These are phyloP conservation scores for Picathartes gymnocephalus DNA, from an alignment of 2,113 vertebrate species.

Conservation along the genomic window DNA sequence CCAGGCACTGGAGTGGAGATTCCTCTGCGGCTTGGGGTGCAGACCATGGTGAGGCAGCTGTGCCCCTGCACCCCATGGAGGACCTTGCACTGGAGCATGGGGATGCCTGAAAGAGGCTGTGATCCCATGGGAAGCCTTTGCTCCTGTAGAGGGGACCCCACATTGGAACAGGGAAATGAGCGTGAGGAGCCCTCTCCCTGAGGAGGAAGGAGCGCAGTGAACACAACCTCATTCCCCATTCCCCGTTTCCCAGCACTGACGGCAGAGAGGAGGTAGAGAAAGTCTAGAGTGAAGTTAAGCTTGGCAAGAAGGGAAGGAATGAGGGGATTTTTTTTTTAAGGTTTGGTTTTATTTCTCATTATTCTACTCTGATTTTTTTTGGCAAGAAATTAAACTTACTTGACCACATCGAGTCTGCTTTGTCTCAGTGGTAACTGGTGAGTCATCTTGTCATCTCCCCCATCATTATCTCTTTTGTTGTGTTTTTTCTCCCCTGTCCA, in stretches of 20 bases:
- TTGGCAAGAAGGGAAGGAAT: background rate
- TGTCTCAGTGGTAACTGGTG: background rate
- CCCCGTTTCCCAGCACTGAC: background rate
- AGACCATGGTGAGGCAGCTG: background rate
- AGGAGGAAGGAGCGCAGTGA: background rate
- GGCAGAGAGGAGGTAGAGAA: background rate
- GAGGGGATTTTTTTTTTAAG: background rate
- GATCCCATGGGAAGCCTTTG: background rate
- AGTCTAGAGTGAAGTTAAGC: background rate
- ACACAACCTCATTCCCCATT: background rate
- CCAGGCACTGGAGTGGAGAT: background rate
- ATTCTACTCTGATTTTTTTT: background rate
- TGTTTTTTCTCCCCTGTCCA: background rate
- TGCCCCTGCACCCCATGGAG: background rate
- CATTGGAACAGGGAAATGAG: background rate
- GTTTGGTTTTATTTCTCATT: background rate
- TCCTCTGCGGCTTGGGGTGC: background rate
- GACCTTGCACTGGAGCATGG: background rate
- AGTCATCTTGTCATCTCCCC: background rate
- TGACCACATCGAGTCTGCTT: fast-evolving
- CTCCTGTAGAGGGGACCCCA: background rate
- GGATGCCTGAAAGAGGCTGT: background rate
- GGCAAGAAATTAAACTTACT: background rate
- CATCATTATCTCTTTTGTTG: background rate
- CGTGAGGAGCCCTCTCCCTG: background rate